Conservation (phyloP, 2,113 vertebrate genomes). For the Pollachius pollachius region DNA sequence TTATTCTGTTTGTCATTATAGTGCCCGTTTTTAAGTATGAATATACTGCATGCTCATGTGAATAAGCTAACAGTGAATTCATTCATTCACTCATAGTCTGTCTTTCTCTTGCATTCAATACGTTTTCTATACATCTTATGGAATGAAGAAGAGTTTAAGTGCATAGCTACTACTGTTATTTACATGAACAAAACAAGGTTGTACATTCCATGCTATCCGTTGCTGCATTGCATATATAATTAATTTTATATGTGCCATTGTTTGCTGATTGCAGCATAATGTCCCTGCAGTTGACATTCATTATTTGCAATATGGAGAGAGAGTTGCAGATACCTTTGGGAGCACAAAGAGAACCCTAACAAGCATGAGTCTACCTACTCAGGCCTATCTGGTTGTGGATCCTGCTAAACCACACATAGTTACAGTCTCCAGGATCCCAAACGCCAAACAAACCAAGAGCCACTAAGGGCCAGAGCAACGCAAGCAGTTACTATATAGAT, state of each 20-base stretch:
- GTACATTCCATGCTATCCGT: background rate
- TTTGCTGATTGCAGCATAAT: slow-evolving; percentile 24
- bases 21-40: too few species aligned
- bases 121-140: too few species aligned
- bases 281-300: slow-evolving; percentile 33
- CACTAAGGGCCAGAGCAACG: background rate
- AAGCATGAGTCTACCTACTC: background rate
- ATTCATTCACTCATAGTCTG: too few species aligned
- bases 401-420: background rate
- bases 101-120: too few species aligned
- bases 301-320: slow-evolving; percentile 33
- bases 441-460: slow-evolving; percentile 2
- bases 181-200: too few species aligned
- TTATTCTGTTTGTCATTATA: too few species aligned
- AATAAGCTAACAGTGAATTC: too few species aligned
- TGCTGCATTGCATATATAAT: background rate
- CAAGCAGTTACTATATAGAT: too few species aligned
- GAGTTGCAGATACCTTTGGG: slow-evolving; percentile 11
- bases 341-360: background rate
- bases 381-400: slow-evolving; percentile 8
- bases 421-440: background rate
- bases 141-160: too few species aligned
- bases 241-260: slow-evolving; percentile 28
- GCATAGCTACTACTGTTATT: too few species aligned
- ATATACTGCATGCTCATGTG: too few species aligned